These are phyloP conservation scores for Lethenteron camtschaticum DNA, from an alignment of 2,113 vertebrate species.

Conservation along the genomic window DNA sequence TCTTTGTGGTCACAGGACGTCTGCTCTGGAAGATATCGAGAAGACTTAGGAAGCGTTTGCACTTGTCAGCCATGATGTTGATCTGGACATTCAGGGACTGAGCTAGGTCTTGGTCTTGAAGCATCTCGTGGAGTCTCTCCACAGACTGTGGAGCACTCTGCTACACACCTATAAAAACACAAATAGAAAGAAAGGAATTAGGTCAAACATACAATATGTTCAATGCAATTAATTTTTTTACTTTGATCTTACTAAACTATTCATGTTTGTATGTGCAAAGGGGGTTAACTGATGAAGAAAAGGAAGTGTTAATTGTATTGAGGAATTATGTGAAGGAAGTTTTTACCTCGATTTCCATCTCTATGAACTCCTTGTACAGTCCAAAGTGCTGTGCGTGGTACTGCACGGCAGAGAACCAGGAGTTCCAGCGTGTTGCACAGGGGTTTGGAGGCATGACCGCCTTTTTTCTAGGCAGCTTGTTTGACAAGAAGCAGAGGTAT, in stretches of 20 bases:
- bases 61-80: constrained; percentile 12
- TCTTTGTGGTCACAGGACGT: too few relatives aligned
- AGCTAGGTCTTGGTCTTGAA: constrained; percentile 6
- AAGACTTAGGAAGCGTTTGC: constrained; percentile 9
- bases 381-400: neutral
- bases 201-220: too few relatives aligned
- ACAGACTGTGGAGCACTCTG: constrained; percentile 8
- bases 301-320: too few relatives aligned
- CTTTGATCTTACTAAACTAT: too few relatives aligned
- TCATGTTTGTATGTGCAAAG: too few relatives aligned
- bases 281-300: too few relatives aligned
- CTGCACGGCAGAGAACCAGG: neutral
- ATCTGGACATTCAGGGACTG: constrained; percentile 8
- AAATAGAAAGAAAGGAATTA: neutral
- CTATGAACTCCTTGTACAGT: neutral
- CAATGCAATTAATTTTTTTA: too few relatives aligned
- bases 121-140: constrained; percentile 11
- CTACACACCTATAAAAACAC: constrained; percentile 8
- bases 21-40: constrained; percentile 12
- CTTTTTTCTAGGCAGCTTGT: neutral
- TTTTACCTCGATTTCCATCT: constrained; percentile 4
- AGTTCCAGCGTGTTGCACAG: constrained; percentile 10
- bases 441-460: constrained; percentile 11
- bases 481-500: too few relatives aligned
- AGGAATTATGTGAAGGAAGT: too few relatives aligned